Evolutionary conservation across 2,888 invertebrate genomes (phyloP), one percentile per base, ranked within the genome.

Genomic region (Dasypogon diadema): DNA sequence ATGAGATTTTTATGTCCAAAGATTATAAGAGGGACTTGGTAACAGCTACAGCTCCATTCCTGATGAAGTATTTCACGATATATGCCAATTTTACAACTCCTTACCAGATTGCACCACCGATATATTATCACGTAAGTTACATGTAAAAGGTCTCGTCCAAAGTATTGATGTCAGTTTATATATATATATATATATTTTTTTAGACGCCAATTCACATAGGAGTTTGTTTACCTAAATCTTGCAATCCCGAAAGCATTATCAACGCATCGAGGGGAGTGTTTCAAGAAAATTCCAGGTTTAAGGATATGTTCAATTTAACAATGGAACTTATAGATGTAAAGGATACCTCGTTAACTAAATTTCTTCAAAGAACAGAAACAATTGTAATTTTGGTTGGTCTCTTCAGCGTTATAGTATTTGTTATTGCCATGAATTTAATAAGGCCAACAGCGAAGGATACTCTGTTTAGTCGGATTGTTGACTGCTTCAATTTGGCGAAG

Each of bases 11-110:
- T 24, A 26, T 68, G 48, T 34, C 24, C 2, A 2, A 24, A 12
- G 3, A 4, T 2, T 48, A 68, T 24, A 48, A n/a, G 12, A 24
- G 5, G 2, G 24, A 46, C 46, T 14, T 68, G 24, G 10, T 14
- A 8, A 68, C 21, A 5, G 48, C 65, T 5, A 10, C 16, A n/a
- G 48, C 65, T 16, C 65, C 65, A 14, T 48, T 68, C 16, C 4
- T n/a, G 1, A 48, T 68, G 65, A 51, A 51, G 18, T 51, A 16
- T 18, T 21, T 16, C 8, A 51, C 51, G 2, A 21, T 51, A 8
- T 4, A 4, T 1, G 18, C 18, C 0, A 51, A 16, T 12, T 51
- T 5, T 6, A n/a, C 14, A 14, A 51, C 51, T 8, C 10, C 24
- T 2, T 12, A n/a, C 8, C 65, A 68, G n/a, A 6, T 42, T 12